Conservation (phyloP, 1,140 invertebrate genomes). For the Heliconius melpomene region DNA sequence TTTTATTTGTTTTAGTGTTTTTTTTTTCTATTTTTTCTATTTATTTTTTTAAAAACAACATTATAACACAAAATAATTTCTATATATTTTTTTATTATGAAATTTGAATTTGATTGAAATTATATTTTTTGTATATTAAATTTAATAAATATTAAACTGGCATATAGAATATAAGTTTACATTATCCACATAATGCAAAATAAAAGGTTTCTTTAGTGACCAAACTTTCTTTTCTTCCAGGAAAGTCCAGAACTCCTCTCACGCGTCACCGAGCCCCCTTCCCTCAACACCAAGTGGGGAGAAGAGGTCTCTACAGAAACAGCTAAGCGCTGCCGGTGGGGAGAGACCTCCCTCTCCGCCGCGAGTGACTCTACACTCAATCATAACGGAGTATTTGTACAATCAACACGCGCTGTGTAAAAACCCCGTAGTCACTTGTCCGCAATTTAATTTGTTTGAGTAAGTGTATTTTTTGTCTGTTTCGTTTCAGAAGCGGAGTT, state of each 20-base stretch:
- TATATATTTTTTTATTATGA: no score
- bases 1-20: not conserved
- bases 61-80: no score
- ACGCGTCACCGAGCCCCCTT: not conserved
- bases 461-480: conserved; percentile 72
- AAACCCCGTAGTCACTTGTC: conserved; percentile 95
- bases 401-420: conserved; percentile 97
- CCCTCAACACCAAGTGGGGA: conserved; percentile 38
- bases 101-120: no score
- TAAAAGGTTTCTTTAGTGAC: not conserved
- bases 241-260: conserved; percentile 50
- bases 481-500: not conserved
- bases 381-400: conserved; percentile 97
- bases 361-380: conserved; percentile 91
- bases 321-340: conserved; percentile 60
- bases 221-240: conserved; percentile 37
- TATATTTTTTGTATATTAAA: no score
- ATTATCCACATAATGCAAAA: no score
- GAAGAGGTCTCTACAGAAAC: conserved; percentile 86
- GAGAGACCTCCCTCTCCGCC: conserved; percentile 43
- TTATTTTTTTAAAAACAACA: no score
- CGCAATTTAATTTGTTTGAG: conserved; percentile 93
- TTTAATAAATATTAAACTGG: no score
- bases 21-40: not conserved
- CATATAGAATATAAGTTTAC: no score